Evolutionary conservation across 2,113 vertebrate genomes (phyloP).

Genomic region (Sus scrofa): T2T-Sscrofa CM000818.6:73227501-73228000

Average conservation of each 20-base stretch:
- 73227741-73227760: background rate
- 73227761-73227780: background rate
- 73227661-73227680: background rate
- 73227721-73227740: conserved; percentile 39
- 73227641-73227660: background rate
- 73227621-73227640: conserved; percentile 24
- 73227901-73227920: no score
- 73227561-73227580: conserved; percentile 7
- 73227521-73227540: conserved; percentile 25
- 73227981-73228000: no score
- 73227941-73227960: no score
- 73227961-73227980: no score
- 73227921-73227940: no score
- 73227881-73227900: no score
- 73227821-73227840: no score
- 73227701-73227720: background rate
- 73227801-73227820: no score
- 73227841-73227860: no score
- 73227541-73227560: background rate
- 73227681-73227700: background rate
- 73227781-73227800: background rate
- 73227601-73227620: background rate
- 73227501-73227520: background rate
- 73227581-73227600: background rate
- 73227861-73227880: no score